phyloP scores from a whole-genome alignment of 2,888 invertebrate species.

The Leptopilina myrica region DNA sequence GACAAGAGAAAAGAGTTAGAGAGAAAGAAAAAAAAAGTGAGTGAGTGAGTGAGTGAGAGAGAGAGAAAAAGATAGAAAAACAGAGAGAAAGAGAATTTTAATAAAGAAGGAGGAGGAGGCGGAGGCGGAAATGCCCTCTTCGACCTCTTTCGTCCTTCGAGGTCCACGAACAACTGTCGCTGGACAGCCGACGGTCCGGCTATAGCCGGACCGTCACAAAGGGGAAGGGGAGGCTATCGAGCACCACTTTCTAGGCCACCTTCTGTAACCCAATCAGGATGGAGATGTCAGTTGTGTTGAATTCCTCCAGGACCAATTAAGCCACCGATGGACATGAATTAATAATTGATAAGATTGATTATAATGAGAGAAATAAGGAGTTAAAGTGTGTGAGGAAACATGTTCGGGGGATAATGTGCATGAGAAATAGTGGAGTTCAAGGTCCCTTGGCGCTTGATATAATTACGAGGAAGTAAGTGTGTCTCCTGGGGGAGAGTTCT shows the following conservation, averaged over 20 bases:
- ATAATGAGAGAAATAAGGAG: not conserved
- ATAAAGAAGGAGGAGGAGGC: slow-evolving; percentile 50
- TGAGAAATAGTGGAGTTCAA: slow-evolving; percentile 12
- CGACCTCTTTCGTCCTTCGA: slow-evolving; percentile 76
- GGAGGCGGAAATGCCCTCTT: slow-evolving; percentile 70
- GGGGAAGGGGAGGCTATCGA: slow-evolving; percentile 7
- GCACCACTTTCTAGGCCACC: slow-evolving; percentile 43
- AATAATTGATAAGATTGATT: not conserved
- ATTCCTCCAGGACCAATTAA: slow-evolving; percentile 18
- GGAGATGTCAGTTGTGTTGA: not conserved
- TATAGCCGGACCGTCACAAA: slow-evolving; percentile 57
- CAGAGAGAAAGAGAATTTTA: slow-evolving; percentile 41
- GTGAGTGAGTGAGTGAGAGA: no score
- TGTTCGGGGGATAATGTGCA: not conserved
- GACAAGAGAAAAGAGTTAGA: slow-evolving; percentile 51
- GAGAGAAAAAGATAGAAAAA: no score
- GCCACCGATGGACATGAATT: not conserved
- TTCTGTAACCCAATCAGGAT: slow-evolving; percentile 28
- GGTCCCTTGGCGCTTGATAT: slow-evolving; percentile 36
- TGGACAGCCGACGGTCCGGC: slow-evolving; percentile 71
- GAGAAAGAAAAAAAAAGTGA: no score
- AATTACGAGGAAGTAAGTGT: slow-evolving; percentile 37
- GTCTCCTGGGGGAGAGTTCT: slow-evolving; percentile 37
- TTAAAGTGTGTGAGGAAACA: not conserved
- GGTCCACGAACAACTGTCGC: slow-evolving; percentile 76